Evolutionary conservation across 2,888 invertebrate genomes (phyloP).

Genomic region (Cheilosia grossa): DNA sequence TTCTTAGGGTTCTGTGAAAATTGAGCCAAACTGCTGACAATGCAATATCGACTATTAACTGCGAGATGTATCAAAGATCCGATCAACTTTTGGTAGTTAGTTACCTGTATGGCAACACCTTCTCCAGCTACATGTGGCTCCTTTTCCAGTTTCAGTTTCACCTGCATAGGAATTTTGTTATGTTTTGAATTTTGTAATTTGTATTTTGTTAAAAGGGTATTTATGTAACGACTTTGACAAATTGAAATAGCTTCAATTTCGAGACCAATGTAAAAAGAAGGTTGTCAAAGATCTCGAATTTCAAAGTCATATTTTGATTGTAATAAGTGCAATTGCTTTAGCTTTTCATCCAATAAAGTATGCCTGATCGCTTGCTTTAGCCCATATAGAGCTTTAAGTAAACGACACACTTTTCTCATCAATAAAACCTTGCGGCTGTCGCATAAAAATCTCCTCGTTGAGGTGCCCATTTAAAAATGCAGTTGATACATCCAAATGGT

Average conservation of each 20-base stretch:
- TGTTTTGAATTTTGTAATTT: no score
- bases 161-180: no score
- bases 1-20: slow-evolving; percentile 24
- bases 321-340: not conserved
- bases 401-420: slow-evolving; percentile 16
- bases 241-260: no score
- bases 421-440: not conserved
- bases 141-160: no score
- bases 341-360: slow-evolving; percentile 5
- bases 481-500: slow-evolving; percentile 45
- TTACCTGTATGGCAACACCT: no score
- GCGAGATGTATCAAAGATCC: no score
- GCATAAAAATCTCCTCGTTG: not conserved
- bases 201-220: no score
- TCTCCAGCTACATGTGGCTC: no score
- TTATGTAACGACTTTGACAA: no score
- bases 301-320: slow-evolving; percentile 24
- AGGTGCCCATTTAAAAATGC: slow-evolving; percentile 19
- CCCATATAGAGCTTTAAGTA: slow-evolving; percentile 32
- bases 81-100: no score
- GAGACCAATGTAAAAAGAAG: not conserved
- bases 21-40: slow-evolving; percentile 9
- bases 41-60: slow-evolving; percentile 3
- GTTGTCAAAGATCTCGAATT: slow-evolving; percentile 26
- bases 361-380: slow-evolving; percentile 43